Evolutionary conservation across 1,140 invertebrate genomes (phyloP), one percentile per base, ranked within the genome.

Genomic region (Helicoverpa armigera): DNA sequence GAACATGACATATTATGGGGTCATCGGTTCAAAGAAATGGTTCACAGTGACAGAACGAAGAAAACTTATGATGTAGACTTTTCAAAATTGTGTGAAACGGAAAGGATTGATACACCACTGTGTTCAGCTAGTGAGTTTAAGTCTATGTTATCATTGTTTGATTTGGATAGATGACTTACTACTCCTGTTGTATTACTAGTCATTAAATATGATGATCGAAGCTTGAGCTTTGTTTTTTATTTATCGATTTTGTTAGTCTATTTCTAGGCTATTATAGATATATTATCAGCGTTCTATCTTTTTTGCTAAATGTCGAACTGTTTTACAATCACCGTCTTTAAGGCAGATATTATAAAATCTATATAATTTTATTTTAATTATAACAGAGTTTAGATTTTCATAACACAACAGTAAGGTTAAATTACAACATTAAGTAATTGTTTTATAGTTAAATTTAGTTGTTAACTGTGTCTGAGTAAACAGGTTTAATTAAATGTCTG

Each of bases 51-150:
- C 82, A 97, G 97, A 84, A 96, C 97, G 23, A 96, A 97, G 79
- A 96, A 97, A 35, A 96, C 97, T 29, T 99, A 98, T 92, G 96
- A 97, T 83, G 98, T 99, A 1, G 98, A 99, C 91, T 99, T 98
- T 85, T 94, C 95, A 0, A 96, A 95, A 83, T 98, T 99, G 92
- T 97, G 99, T 90, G 97, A 96, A 82, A 98, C 98, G 0, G 96
- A 97, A 80, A 96, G 97, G 88, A 97, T 99, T 9, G 97, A 98
- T 83, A 98, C 98, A 0, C 98, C 98, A 0, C 95, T 97, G 23
- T 98, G 97, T 94, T 98, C 97, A 74, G 98, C 97, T 2, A 95
- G 96, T 83, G 97, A 98, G 79, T 96, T 90, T 77, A 56, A 89
- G 16, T 81, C 78, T 58, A 12, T 92, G 51, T 56, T 92, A 11